Base-by-base conservation (phyloP, 2,797 vertebrate species). In the Gouania willdenowi region DNA sequence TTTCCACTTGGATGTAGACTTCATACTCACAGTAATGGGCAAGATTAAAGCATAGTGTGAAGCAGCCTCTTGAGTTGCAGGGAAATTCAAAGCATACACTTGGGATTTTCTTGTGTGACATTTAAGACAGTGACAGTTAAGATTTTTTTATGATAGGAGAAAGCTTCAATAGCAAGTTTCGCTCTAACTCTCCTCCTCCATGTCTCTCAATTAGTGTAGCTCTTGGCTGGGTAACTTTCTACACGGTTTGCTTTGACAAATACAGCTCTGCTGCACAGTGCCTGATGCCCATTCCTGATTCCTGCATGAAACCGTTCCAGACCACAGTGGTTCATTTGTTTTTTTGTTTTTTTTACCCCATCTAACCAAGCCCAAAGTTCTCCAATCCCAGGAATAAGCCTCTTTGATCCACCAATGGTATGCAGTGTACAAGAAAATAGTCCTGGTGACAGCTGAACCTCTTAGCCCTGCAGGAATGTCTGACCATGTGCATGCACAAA, bases 391-490 rank as follows among this genome's bases (percentile, higher is more conserved):
- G 59, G 64, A 73, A 68, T 80, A 78, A 84, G 81, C 66, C 73
- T 49, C 26, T 47, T 31, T 72, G 64, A 77, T 82, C 70, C 54
- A 38, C 36, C 66, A 33, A 53, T 72, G 79, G 82, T 76, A 81
- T 77, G 71, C 64, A 8, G 62, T 10, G 8, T 33, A 21, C 64
- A 45, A 70, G 53, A 71, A 85, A 84, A 83, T 79, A 85, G 71
- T 66, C 45, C 43, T 25, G 56, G 48, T 60, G 62, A 79, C 84
- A 86, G 81, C 78, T 84, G 71, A 84, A 69, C 45, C 68, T 56
- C 66, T 77, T 74, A 70, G 79, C 53, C 54, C 50, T 3, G 47
- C 53, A 68, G 79, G 85, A 84, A 86, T 87, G 82, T 61, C 54
- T 31, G 53, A 65, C 77, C 70, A 70, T 20, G 46, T 58, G 43